Evolutionary conservation across 2,113 vertebrate species (phyloP), one percentile per base, ranked within the genome.

Genomic region (Tyto alba): DNA sequence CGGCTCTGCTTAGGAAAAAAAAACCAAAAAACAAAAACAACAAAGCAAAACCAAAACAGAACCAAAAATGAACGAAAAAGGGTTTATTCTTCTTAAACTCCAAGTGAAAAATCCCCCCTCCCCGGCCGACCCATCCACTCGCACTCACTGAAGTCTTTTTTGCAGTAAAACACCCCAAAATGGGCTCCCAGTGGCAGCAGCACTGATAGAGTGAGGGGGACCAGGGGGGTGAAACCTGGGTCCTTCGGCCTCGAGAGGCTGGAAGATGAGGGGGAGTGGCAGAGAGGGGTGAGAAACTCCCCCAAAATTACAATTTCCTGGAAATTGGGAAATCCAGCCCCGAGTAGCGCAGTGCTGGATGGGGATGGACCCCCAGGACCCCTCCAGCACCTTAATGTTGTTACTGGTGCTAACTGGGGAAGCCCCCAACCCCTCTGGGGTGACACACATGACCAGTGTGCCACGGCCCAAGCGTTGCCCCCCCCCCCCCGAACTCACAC

Each of bases 1-100:
- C 75, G 85, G 95, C 95, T 97, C 95, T 89, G 97, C 13, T n/a
- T n/a, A n/a, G 11, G 52, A 18, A 20, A 14, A 12, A 40, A 57
- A 40, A 40, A 36, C n/a, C n/a, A 50, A 3, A 13, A 43, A 63
- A 12, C 1, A 1, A 29, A 56, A n/a, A n/a, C n/a, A n/a, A n/a
- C n/a, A n/a, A n/a, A n/a, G n/a, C n/a, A 57, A 40, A 40, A 36
- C n/a, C n/a, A 50, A 3, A 13, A 43, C 1, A 1, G 26, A 56
- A 6, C 10, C 8, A 27, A 50, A 69, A 69, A 6, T 2, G 5
- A 74, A 68, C 1, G 1, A 30, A 76, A 69, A 53, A 57, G 41
- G 76, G 30, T 43, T 34, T 52, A 32, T 71, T 56, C 66, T 53
- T 55, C 76, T 87, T 55, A 59, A 83, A 83, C 55, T 83, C 67